A percentile compares a stretch with the other conserved stretches of the same genome.
These are phyloP conservation scores for Takifugu ocellatus DNA, from an alignment of 2,797 vertebrate species.

Conservation along the genomic window DNA sequence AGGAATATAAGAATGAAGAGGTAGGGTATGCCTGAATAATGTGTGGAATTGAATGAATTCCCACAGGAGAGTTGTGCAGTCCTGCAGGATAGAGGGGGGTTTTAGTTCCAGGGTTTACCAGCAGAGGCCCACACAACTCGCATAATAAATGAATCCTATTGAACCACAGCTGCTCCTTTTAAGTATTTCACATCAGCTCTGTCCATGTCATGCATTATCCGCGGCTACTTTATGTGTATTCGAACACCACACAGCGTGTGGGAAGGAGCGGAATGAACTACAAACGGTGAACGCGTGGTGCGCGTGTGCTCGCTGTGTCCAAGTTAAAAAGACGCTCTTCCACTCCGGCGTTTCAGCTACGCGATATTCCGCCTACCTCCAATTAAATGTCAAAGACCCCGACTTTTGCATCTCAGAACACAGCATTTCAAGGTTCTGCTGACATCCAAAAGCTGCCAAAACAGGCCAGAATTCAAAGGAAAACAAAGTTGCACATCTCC, in stretches of 20 bases:
- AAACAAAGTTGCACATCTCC: no score
- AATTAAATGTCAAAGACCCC: slow-evolving; percentile 24
- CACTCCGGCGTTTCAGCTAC: no score
- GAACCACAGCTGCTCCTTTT: slow-evolving; percentile 24
- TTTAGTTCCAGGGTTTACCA: neutral
- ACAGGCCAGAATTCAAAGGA: neutral
- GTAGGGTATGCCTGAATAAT: slow-evolving; percentile 12
- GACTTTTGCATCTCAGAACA: neutral
- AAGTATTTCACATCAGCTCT: slow-evolving; percentile 38
- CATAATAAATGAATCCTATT: slow-evolving; percentile 43
- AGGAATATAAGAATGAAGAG: slow-evolving; percentile 8
- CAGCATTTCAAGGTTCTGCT: no score
- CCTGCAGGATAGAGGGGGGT: slow-evolving; percentile 1
- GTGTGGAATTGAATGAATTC: slow-evolving; percentile 16
- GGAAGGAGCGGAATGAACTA: slow-evolving; percentile 27
- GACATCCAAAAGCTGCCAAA: slow-evolving; percentile 2
- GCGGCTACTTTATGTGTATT: slow-evolving; percentile 56
- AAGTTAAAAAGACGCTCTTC: no score
- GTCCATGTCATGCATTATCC: slow-evolving; percentile 63
- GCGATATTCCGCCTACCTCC: neutral
- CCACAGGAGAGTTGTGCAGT: slow-evolving; percentile 17
- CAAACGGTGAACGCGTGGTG: slow-evolving; percentile 23
- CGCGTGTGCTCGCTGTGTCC: no score
- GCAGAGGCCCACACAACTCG: slow-evolving; percentile 4
- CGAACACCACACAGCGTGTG: slow-evolving; percentile 39